Evolutionary conservation across 2,113 vertebrate genomes (phyloP).

Genomic region (Poecile atricapillus): DNA sequence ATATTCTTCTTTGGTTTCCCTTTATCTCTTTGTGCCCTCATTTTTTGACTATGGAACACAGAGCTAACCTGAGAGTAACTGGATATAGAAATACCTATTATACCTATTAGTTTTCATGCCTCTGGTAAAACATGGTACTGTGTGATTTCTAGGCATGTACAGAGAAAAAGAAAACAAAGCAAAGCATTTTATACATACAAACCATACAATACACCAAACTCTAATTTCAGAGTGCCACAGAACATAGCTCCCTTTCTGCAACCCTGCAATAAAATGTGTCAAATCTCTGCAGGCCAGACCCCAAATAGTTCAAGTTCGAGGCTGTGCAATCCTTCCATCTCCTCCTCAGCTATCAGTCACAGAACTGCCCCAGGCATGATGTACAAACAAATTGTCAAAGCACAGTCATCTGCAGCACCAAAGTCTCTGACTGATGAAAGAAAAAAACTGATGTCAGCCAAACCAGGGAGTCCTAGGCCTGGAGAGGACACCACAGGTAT

Average conservation of each 20-base stretch:
- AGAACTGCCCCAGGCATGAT: background rate
- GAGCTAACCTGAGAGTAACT: background rate
- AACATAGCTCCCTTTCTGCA: background rate
- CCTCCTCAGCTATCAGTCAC: background rate
- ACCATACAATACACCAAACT: background rate
- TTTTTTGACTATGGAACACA: background rate
- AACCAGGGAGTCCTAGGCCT: background rate
- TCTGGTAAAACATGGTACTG: background rate
- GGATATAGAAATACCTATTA: background rate
- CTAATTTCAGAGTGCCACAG: background rate
- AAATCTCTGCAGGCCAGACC: background rate
- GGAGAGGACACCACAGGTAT: background rate
- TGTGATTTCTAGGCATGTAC: background rate
- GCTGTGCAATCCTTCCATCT: background rate
- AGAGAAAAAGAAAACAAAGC: background rate
- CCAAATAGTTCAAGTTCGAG: background rate
- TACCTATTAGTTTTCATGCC: background rate
- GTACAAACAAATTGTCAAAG: background rate
- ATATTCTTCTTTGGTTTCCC: background rate
- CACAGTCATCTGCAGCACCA: background rate
- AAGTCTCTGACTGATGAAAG: background rate
- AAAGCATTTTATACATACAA: background rate
- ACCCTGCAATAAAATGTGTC: background rate
- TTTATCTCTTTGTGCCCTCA: background rate
- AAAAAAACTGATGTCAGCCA: background rate